Conservation (phyloP, 2,797 vertebrate species). For the Sitta carolinensis region DNA sequence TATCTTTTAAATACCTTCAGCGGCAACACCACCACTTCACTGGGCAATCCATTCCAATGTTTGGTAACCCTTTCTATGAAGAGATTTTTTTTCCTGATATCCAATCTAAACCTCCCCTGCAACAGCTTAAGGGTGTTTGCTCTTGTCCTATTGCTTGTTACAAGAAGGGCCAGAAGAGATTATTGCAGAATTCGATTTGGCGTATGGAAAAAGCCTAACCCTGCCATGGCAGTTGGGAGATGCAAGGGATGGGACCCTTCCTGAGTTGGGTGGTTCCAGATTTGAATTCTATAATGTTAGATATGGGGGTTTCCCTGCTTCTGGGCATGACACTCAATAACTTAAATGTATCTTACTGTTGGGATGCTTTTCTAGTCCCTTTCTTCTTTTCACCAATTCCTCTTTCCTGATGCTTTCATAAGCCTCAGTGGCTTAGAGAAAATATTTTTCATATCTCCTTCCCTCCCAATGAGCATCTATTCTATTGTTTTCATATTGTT, state of each 20-base stretch:
- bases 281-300: background rate
- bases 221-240: background rate
- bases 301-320: background rate
- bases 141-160: background rate
- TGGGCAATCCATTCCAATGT: background rate
- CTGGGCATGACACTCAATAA: background rate
- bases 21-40: background rate
- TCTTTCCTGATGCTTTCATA: background rate
- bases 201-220: background rate
- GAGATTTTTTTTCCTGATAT: background rate
- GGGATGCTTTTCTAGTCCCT: background rate
- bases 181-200: background rate
- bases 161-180: background rate
- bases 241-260: background rate
- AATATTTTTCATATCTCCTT: background rate
- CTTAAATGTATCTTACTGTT: background rate
- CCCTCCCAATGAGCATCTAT: background rate
- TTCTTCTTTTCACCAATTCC: background rate
- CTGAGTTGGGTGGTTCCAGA: background rate
- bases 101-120: background rate
- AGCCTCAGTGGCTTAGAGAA: background rate
- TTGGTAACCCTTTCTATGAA: background rate
- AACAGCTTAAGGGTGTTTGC: background rate
- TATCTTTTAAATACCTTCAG: background rate
- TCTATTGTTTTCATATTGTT: background rate